Evolutionary conservation across 2,797 vertebrate genomes (phyloP), one percentile per base, ranked within the genome.

Genomic region (Acanthopagrus latus): DNA sequence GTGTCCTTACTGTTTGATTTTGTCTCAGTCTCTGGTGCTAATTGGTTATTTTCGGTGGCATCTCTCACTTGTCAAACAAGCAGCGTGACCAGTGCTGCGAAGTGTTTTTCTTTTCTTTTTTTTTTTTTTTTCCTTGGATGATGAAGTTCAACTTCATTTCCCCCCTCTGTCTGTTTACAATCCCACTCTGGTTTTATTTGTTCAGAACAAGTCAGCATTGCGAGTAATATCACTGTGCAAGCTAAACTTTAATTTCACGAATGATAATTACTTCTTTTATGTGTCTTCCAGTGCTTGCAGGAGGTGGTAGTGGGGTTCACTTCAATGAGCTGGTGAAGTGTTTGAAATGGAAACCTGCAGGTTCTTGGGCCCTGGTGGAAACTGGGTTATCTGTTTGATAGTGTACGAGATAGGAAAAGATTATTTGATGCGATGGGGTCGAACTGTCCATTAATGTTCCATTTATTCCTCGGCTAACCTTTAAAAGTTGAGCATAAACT

Each of bases 351-450:
- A 33, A 63, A 29, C 51, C 59, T 63, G 18, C 43, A 14, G 52
- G 25, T 64, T 74, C 46, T 16, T 16, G 65, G 43, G 23, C 33
- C 33, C 64, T 3, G 9, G 9, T 33, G 48, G 20, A 55, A 33
- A 16, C 73, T 67, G 1, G 11, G 41, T 68, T 54, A 47, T 74
- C 68, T 73, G 60, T 55, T 10, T n/a, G 44, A 41, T n/a, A 10
- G 51, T n/a, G 1, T 38, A 16, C 13, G 17, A 16, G 16, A 52
- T 38, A 23, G 71, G 47, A 21, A 46, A 9, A 14, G 12, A 4
- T 25, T 29, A 25, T 48, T 80, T 69, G 12, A 74, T 83, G 80
- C 66, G 12, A 74, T 83, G 80, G 20, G 52, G 57, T 85, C 73
- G 78, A 47, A 55, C 21, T 50, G 59, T 41, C 70, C 64, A 67